phyloP scores from a whole-genome alignment of 2,113 vertebrate genomes.

The Laticauda laticaudata region DNA sequence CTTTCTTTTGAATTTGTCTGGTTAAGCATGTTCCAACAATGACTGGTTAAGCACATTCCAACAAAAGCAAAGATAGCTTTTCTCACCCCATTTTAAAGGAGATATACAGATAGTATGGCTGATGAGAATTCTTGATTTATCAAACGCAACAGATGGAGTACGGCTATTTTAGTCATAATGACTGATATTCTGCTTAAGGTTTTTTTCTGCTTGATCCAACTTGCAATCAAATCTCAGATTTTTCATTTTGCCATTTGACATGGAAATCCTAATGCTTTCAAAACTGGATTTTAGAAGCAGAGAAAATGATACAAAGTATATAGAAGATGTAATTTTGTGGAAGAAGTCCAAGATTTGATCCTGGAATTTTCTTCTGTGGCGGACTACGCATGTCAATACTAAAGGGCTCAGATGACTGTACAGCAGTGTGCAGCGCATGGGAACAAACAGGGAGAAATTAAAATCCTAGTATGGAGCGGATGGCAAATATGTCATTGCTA shows the following conservation, averaged over 20 bases:
- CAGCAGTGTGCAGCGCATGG: not conserved
- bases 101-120: not conserved
- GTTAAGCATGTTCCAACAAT: not conserved
- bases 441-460: not conserved
- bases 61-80: not conserved
- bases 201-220: too few relatives aligned
- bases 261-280: not conserved
- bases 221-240: not conserved
- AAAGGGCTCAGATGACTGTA: not conserved
- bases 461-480: not conserved
- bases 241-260: not conserved
- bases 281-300: not conserved
- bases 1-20: not conserved
- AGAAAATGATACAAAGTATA: not conserved
- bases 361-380: not conserved
- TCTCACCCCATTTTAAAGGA: not conserved
- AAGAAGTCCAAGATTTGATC: not conserved
- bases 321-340: not conserved
- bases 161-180: not conserved
- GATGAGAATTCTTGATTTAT: not conserved
- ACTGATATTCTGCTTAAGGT: not conserved
- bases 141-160: not conserved
- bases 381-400: not conserved
- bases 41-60: not conserved
- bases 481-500: not conserved